Percentiles rank a stretch among this genome's conserved stretches.
Conservation (phyloP, 2,797 vertebrate genomes). For the Dryobates pubescens region DNA sequence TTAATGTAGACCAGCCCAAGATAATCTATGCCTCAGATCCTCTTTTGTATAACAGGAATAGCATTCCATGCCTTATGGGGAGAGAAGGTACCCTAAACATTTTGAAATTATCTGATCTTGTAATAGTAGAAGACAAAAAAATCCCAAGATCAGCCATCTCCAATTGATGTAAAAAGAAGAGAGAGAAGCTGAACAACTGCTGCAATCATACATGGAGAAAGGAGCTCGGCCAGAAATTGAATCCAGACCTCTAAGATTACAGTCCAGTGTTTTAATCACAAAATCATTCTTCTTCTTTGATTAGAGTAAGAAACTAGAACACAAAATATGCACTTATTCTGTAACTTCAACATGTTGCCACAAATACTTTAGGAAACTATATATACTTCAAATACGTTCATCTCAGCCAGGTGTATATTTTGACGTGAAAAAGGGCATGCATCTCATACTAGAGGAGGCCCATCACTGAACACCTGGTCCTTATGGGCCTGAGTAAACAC, state of each 20-base stretch:
- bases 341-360: background rate
- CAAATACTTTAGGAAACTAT: conserved; percentile 15
- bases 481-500: background rate
- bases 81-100: background rate
- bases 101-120: conserved; percentile 1
- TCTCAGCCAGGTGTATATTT: background rate
- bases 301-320: conserved; percentile 37
- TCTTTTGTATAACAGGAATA: conserved; percentile 16
- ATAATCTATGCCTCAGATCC: conserved; percentile 21
- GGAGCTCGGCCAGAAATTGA: background rate
- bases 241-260: conserved; percentile 33
- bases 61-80: background rate
- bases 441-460: background rate
- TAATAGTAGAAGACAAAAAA: background rate
- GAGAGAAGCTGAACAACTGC: conserved; percentile 4
- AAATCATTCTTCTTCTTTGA: background rate
- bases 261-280: conserved; percentile 34
- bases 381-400: background rate
- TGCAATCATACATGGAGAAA: background rate
- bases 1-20: conserved; percentile 11
- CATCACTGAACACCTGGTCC: background rate
- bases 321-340: background rate
- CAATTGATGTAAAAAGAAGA: background rate
- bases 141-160: background rate
- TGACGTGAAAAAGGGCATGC: background rate